Evolutionary conservation across 2,888 invertebrate species (phyloP).

Genomic region (Smittia aterrima): DNA sequence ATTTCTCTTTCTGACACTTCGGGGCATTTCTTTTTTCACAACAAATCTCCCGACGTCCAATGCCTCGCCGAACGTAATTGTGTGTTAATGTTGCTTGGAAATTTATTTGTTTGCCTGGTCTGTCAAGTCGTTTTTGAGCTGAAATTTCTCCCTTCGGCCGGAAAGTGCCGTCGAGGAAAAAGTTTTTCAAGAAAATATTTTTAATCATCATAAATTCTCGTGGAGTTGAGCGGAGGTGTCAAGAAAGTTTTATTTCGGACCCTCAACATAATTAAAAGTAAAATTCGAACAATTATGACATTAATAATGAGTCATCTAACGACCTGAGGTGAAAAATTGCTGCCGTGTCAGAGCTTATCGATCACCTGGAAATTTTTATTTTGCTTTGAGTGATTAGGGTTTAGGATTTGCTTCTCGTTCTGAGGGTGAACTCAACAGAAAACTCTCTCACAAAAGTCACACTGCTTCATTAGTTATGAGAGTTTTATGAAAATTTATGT

Average conservation of each 20-base stretch:
- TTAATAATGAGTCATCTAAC: conserved; percentile 28
- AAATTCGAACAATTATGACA: conserved; percentile 27
- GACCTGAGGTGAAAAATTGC: background rate
- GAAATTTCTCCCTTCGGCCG: background rate
- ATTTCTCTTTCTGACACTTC: conserved; percentile 35
- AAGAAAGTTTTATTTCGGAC: background rate
- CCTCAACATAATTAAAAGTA: conserved; percentile 25
- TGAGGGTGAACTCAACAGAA: background rate
- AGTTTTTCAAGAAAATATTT: background rate
- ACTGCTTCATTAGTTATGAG: background rate
- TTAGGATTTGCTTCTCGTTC: background rate
- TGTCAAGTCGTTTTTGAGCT: conserved; percentile 4
- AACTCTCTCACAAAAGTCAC: conserved; percentile 17
- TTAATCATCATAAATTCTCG: conserved; percentile 18
- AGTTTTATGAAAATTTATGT: conserved; percentile 12
- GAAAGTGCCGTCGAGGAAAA: conserved; percentile 5
- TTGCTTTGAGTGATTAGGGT: conserved; percentile 9
- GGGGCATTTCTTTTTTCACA: conserved; percentile 10
- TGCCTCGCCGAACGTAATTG: background rate
- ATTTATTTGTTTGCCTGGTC: conserved; percentile 36
- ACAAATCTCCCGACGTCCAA: background rate
- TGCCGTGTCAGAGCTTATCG: conserved; percentile 18
- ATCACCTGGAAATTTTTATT: background rate
- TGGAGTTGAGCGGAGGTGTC: background rate
- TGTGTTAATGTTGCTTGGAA: conserved; percentile 28